Base-by-base conservation (phyloP, 2,797 vertebrate genomes). In the Petrocephalus sullivani region DNA sequence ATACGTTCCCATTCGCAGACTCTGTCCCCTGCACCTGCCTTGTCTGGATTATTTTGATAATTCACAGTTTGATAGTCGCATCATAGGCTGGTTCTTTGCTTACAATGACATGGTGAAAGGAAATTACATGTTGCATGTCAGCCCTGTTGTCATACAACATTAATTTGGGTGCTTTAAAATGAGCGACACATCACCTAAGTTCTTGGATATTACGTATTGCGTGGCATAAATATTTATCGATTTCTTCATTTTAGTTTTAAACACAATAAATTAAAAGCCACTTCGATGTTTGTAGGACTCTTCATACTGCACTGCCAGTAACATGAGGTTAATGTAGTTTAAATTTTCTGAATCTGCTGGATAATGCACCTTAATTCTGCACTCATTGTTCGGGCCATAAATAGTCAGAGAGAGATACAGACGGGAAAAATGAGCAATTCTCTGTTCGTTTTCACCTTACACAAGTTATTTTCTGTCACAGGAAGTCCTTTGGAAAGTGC, bases 401-500 rank as follows among this genome's bases (percentile, higher is more conserved):
- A 71, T 71, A 37, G 67, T 71, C 37, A 71, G 28, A 7, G 37
- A 46, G 37, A 81, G 75, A 46, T n/a, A 49, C 14, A 46, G 19
- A 10, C 12, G 41, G 19, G 37, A n/a, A 49, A 75, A 71, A 71
- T 7, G 12, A 14, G 37, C n/a, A 49, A 6, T 81, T 81, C 49
- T 4, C 37, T 16, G n/a, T 81, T 81, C 0, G 75, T 81, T 81
- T 81, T 81, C 75, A 81, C 7, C 8, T 0, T 21, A 81, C 19
- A 81, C 41, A 4, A 81, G 37, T 49, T 81, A 49, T 37, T 81
- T 81, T 46, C 41, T 21, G 75, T 81, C 49, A 81, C 75, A 81
- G 75, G 75, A 46, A 81, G 75, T 81, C 41, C 75, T 81, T 49
- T 81, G 75, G 41, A 81, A 81, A 49, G 41, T 81, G 41, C 75